Percentiles rank a stretch among this genome's conserved stretches.
phyloP scores from a whole-genome alignment of 2,888 invertebrate species.

The Rhagonycha lutea region DNA sequence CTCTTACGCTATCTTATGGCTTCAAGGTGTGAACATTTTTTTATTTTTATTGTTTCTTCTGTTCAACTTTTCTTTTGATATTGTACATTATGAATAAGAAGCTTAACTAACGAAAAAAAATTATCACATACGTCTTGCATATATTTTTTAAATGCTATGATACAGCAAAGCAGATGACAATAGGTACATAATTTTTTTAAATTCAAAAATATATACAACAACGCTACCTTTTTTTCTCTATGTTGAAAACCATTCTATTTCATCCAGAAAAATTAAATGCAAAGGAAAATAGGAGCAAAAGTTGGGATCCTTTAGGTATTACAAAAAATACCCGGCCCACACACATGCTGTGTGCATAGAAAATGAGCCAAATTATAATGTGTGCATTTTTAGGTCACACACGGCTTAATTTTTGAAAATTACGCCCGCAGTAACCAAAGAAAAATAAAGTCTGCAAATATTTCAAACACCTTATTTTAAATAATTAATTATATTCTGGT shows the following conservation, averaged over 20 bases:
- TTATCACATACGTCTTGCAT: not conserved
- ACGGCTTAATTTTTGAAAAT: constrained; percentile 16
- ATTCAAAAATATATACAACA: not conserved
- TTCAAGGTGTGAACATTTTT: constrained; percentile 8
- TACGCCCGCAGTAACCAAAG: constrained; percentile 23
- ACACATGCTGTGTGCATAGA: constrained; percentile 48
- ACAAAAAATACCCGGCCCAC: constrained; percentile 53
- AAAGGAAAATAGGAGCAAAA: constrained; percentile 39
- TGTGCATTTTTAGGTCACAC: constrained; percentile 10
- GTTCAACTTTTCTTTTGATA: not conserved
- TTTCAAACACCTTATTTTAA: not conserved
- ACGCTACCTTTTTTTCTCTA: not conserved
- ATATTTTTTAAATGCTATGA: not conserved
- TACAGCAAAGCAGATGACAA: constrained; percentile 1
- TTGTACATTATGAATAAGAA: not conserved
- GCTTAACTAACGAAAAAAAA: not conserved
- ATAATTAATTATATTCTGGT: not conserved
- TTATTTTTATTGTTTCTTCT: constrained; percentile 1
- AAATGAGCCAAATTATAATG: constrained; percentile 18
- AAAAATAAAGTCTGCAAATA: constrained; percentile 2
- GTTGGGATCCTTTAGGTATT: constrained; percentile 52
- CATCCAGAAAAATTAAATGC: constrained; percentile 10
- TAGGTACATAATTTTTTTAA: not conserved
- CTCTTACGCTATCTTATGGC: constrained; percentile 16
- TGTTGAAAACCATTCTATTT: not conserved